Evolutionary conservation across 2,797 vertebrate species (phyloP).

Genomic region (Centroberyx gerrardi): DNA sequence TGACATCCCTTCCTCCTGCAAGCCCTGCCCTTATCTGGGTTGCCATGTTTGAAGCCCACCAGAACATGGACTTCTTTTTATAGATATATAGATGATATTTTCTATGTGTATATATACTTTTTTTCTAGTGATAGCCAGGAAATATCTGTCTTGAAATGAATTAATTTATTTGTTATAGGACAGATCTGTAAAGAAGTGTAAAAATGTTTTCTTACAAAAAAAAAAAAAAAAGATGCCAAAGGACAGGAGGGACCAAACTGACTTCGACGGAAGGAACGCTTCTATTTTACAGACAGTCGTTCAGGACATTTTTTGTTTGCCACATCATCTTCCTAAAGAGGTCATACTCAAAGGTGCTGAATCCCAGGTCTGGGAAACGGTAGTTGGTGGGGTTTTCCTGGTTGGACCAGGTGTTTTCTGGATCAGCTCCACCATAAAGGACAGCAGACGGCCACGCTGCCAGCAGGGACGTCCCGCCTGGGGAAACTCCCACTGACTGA

Average conservation of each 20-base stretch:
- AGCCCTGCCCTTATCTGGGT: slow-evolving; percentile 23
- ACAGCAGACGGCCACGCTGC: slow-evolving; percentile 23
- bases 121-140: slow-evolving; percentile 46
- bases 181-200: slow-evolving; percentile 50
- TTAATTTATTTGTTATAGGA: slow-evolving; percentile 84
- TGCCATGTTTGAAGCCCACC: slow-evolving; percentile 39
- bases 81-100: slow-evolving; percentile 55
- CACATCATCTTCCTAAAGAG: slow-evolving; percentile 34
- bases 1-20: slow-evolving; percentile 25
- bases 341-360: slow-evolving; percentile 58
- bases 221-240: slow-evolving; percentile 20
- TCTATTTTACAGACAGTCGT: slow-evolving; percentile 18
- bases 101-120: slow-evolving; percentile 58
- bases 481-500: slow-evolving; percentile 58
- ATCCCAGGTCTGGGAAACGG: slow-evolving; percentile 54
- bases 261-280: slow-evolving; percentile 41
- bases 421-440: slow-evolving; percentile 36
- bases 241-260: slow-evolving; percentile 50
- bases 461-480: slow-evolving; percentile 49
- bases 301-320: slow-evolving; percentile 40
- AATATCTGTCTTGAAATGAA: slow-evolving; percentile 62
- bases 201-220: slow-evolving; percentile 13
- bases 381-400: slow-evolving; percentile 64
- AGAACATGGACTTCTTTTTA: slow-evolving; percentile 53
- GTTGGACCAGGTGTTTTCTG: slow-evolving; percentile 62